phyloP scores from a whole-genome alignment of 30 jellyfish, hydroid and myxozoan species.

The Cassiopea andromeda region DNA sequence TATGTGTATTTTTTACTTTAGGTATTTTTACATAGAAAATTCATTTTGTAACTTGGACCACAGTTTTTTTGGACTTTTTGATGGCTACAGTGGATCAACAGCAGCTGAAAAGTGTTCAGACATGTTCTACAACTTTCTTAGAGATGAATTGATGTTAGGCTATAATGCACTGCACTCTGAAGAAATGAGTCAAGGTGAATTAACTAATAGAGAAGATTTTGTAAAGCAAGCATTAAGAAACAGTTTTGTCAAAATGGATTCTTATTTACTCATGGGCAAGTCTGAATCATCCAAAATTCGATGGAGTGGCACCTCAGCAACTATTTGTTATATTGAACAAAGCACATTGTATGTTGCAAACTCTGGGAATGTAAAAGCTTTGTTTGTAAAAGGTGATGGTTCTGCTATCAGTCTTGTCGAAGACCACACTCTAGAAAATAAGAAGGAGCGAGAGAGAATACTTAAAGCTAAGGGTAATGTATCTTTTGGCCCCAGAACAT shows the following conservation, averaged over 20 bases:
- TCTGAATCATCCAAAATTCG: conserved; percentile 54
- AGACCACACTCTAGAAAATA: conserved; percentile 43
- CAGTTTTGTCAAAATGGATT: conserved; percentile 53
- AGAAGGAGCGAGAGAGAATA: conserved; percentile 48
- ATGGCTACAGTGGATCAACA: conserved; percentile 68
- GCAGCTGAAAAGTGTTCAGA: conserved; percentile 74
- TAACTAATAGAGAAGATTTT: not conserved
- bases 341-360: conserved; percentile 53
- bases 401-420: conserved; percentile 37
- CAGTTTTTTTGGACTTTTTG: conserved; percentile 76
- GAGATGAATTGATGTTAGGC: conserved; percentile 3
- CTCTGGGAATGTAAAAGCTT: conserved; percentile 66
- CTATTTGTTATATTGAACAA: conserved; percentile 41
- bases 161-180: not conserved
- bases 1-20: not conserved
- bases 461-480: conserved; percentile 31
- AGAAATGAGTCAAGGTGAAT: conserved; percentile 11
- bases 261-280: conserved; percentile 37
- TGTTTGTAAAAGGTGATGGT: conserved; percentile 65
- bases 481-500: conserved; percentile 4
- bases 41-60: not conserved
- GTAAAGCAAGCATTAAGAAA: conserved; percentile 35
- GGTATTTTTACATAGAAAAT: conserved; percentile 35
- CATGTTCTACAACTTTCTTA: conserved; percentile 28
- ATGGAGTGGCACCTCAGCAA: conserved; percentile 84